A percentile compares a stretch with the other conserved stretches of the same genome.
These are phyloP conservation scores for Watersipora subatra DNA, from an alignment of 1,140 invertebrate genomes.

Conservation along the genomic window DNA sequence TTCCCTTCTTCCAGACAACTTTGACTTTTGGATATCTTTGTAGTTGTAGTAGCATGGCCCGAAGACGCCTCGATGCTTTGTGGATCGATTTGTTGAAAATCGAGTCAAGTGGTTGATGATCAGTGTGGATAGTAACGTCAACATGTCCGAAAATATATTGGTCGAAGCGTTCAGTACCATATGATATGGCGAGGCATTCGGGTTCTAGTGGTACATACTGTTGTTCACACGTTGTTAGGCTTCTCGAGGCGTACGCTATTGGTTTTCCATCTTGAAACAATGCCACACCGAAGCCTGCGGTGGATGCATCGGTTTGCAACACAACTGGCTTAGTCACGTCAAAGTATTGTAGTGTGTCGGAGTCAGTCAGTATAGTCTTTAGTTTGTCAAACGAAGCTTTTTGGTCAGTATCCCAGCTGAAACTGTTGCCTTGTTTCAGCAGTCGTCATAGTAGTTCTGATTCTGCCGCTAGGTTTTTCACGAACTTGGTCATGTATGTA, in stretches of 20 bases:
- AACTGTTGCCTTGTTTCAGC: background rate
- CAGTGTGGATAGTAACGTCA: conserved; percentile 19
- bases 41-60: conserved; percentile 30
- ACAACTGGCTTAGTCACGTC: background rate
- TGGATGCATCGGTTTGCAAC: conserved; percentile 8
- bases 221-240: conserved; percentile 9
- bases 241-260: conserved; percentile 14
- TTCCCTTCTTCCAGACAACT: conserved; percentile 24
- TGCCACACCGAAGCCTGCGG: conserved; percentile 9
- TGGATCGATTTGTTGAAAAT: conserved; percentile 28
- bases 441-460: background rate
- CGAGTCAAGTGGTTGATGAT: conserved; percentile 27
- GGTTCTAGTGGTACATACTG: background rate
- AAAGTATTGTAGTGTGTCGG: background rate
- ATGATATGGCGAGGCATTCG: conserved; percentile 30
- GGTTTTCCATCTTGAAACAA: conserved; percentile 13
- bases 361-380: background rate
- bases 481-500: background rate
- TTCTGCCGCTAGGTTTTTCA: background rate
- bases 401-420: background rate
- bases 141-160: conserved; percentile 38
- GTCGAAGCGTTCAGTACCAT: conserved; percentile 42
- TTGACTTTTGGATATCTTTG: conserved; percentile 34
- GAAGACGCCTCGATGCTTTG: conserved; percentile 19
- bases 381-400: background rate